These are phyloP conservation scores for Megaptera novaeangliae DNA, from an alignment of 2,113 vertebrate genomes.

Conservation along the genomic window DNA sequence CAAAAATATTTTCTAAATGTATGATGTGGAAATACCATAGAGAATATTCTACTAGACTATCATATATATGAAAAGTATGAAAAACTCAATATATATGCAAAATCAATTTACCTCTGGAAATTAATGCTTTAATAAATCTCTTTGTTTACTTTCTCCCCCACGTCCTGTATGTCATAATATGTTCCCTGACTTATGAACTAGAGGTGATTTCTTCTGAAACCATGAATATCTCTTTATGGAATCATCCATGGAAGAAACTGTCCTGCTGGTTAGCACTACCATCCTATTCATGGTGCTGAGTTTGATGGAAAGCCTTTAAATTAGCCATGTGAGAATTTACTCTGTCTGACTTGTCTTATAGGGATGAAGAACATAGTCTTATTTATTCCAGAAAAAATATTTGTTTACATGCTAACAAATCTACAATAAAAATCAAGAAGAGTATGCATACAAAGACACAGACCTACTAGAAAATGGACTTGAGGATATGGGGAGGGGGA, in stretches of 20 bases:
- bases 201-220: slow-evolving; percentile 34
- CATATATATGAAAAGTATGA: not conserved
- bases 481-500: too few relatives aligned
- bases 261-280: not conserved
- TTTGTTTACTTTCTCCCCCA: not conserved
- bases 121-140: not conserved
- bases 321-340: not conserved
- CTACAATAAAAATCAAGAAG: not conserved
- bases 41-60: not conserved
- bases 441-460: not conserved
- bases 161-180: not conserved
- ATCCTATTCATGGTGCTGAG: fast-evolving
- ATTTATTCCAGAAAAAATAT: not conserved
- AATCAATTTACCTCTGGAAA: not conserved
- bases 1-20: not conserved
- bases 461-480: too few relatives aligned
- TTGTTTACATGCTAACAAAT: not conserved
- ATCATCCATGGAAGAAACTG: not conserved
- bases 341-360: slow-evolving; percentile 18
- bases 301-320: slow-evolving; percentile 14
- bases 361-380: not conserved
- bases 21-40: not conserved
- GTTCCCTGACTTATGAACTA: slow-evolving; percentile 18
- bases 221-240: not conserved
- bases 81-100: not conserved